Percentiles rank a stretch among this genome's conserved stretches.
phyloP scores from a whole-genome alignment of 1,140 invertebrate genomes.

The Varroa destructor region DNA sequence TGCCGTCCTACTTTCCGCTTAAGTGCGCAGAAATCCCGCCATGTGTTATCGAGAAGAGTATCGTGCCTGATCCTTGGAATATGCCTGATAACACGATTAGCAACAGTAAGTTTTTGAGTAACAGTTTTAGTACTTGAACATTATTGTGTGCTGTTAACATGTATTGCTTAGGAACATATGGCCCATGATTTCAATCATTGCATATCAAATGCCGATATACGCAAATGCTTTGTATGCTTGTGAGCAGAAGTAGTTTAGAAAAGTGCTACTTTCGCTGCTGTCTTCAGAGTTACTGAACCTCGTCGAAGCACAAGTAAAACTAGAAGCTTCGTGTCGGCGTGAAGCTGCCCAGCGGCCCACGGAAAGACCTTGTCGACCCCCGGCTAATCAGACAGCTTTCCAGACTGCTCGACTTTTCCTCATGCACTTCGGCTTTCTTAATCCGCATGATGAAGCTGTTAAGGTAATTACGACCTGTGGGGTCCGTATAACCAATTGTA shows the following conservation, averaged over 20 bases:
- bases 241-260: too few species aligned
- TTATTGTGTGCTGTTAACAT: too few species aligned
- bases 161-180: too few species aligned
- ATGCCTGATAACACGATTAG: conserved; percentile 25
- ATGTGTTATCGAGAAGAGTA: conserved; percentile 22
- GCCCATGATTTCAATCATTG: background rate
- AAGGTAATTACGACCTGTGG: background rate
- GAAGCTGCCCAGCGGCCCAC: conserved; percentile 14
- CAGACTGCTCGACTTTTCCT: conserved; percentile 83
- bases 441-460: conserved; percentile 42
- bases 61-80: conserved; percentile 25
- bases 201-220: too few species aligned
- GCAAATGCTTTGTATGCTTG: too few species aligned
- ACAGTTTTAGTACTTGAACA: too few species aligned
- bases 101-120: conserved; percentile 14
- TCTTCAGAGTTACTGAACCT: conserved; percentile 27
- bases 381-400: conserved; percentile 43
- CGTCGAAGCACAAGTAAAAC: conserved; percentile 14
- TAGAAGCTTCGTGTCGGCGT: conserved; percentile 11
- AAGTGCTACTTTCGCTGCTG: background rate
- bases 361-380: conserved; percentile 42
- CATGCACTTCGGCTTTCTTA: conserved; percentile 81
- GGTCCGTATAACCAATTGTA: too few species aligned
- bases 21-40: conserved; percentile 5
- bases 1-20: conserved; percentile 14